phyloP scores from a whole-genome alignment of 2,113 vertebrate species.

The Anas platyrhynchos region DNA sequence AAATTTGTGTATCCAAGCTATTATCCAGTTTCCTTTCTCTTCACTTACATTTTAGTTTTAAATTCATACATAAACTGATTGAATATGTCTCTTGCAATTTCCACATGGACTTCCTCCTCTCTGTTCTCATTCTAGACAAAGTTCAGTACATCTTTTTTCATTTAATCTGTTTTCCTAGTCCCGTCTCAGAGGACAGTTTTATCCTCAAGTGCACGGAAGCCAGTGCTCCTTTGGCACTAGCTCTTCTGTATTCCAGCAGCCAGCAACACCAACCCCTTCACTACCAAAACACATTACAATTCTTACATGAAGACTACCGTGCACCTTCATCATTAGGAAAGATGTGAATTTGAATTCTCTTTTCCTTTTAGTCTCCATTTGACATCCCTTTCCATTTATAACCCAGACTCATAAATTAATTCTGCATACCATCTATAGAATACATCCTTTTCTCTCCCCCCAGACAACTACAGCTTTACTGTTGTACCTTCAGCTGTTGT shows the following conservation, averaged over 20 bases:
- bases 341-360: neutral
- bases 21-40: neutral
- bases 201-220: neutral
- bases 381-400: neutral
- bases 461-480: conserved; percentile 24
- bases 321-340: neutral
- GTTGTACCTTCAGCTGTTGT: conserved; percentile 17
- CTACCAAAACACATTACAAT: accelerated
- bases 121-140: too few species aligned
- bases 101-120: neutral
- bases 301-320: neutral
- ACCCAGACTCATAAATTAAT: neutral
- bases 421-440: neutral
- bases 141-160: neutral
- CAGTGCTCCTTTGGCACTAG: neutral
- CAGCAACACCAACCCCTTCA: neutral
- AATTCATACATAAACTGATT: neutral
- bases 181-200: neutral
- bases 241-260: neutral
- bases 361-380: neutral
- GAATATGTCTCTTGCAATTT: neutral
- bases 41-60: neutral
- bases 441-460: neutral
- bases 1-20: neutral
- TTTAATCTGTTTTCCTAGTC: neutral